Conservation (phyloP, 1,140 invertebrate species). For the Drosophila kikkawai region DNA sequence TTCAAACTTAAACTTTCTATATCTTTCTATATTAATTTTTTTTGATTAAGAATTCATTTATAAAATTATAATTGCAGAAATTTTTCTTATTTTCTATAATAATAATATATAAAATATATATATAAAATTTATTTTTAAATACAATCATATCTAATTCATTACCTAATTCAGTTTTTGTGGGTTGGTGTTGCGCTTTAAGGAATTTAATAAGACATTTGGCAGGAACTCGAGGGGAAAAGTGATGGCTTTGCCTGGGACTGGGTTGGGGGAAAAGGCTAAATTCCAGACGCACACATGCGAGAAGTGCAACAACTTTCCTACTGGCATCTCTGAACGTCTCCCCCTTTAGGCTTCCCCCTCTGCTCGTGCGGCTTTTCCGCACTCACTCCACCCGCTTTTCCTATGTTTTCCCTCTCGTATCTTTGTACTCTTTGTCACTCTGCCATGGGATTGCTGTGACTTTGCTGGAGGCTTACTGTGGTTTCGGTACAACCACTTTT, state of each 20-base stretch:
- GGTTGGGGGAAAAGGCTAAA: conserved; percentile 1
- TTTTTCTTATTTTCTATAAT: neutral
- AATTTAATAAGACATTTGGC: conserved; percentile 9
- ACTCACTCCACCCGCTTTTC: neutral
- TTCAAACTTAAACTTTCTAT: too few relatives aligned
- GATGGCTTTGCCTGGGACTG: neutral
- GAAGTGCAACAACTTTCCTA: conserved; percentile 37
- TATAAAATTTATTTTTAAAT: neutral
- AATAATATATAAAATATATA: too few relatives aligned
- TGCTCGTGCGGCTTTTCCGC: neutral
- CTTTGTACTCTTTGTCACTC: conserved; percentile 21
- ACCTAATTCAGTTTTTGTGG: too few relatives aligned
- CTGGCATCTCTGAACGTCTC: conserved; percentile 17
- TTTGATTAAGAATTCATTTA: too few relatives aligned
- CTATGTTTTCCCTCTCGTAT: neutral
- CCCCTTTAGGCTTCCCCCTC: too few relatives aligned
- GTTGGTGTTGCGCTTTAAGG: neutral
- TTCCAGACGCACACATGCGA: conserved; percentile 38
- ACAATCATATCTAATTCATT: neutral
- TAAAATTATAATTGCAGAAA: too few relatives aligned
- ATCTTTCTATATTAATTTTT: neutral
- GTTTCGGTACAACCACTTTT: conserved; percentile 9
- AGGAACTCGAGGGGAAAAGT: neutral
- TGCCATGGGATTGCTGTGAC: conserved; percentile 35
- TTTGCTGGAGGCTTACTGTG: conserved; percentile 34